Percentiles rank a stretch among this genome's conserved stretches.
Evolutionary conservation across 2,888 invertebrate genomes (phyloP).

Genomic region (Heliconius aoede): DNA sequence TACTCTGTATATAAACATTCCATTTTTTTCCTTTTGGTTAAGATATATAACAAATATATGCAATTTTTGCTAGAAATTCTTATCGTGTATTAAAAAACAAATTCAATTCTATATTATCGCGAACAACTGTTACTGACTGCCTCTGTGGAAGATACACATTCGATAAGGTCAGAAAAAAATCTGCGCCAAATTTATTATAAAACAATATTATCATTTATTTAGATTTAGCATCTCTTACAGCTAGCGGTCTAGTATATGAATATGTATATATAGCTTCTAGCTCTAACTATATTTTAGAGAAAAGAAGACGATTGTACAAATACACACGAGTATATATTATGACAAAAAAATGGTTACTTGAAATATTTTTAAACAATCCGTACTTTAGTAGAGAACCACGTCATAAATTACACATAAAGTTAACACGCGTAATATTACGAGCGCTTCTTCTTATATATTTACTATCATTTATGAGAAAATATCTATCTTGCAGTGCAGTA

Average conservation of each 20-base stretch:
- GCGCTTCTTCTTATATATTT: not conserved
- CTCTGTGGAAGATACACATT: too few relatives aligned
- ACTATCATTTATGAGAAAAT: constrained; percentile 16
- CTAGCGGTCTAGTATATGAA: not conserved
- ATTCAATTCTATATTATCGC: not conserved
- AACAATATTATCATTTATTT: not conserved
- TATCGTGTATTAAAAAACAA: not conserved
- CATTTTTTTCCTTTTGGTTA: constrained; percentile 11
- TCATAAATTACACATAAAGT: constrained; percentile 13
- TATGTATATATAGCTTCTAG: not conserved
- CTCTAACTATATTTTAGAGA: not conserved
- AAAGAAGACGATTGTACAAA: not conserved
- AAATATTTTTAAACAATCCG: constrained; percentile 7
- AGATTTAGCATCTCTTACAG: not conserved
- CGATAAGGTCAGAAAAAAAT: too few relatives aligned
- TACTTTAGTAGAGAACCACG: not conserved
- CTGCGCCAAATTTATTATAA: not conserved
- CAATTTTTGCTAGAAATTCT: not conserved
- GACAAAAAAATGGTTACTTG: not conserved
- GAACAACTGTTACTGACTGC: too few relatives aligned
- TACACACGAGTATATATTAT: not conserved
- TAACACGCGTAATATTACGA: constrained; percentile 1
- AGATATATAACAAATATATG: not conserved
- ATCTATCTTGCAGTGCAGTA: constrained; percentile 44
- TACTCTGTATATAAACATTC: constrained; percentile 37